Base-by-base conservation (phyloP, 2,888 invertebrate genomes). In the Mesoligia furuncula region DNA sequence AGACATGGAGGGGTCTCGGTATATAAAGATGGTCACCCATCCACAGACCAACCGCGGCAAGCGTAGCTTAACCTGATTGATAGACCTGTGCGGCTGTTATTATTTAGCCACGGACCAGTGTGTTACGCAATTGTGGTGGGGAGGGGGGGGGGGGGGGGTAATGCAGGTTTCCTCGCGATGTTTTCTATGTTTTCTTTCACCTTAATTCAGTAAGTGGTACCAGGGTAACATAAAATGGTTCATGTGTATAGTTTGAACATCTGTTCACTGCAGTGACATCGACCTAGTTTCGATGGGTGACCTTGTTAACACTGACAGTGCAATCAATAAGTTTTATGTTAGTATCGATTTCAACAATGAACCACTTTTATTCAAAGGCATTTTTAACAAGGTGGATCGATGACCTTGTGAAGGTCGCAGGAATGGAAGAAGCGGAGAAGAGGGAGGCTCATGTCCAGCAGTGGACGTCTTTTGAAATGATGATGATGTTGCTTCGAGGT, bases 241-340 rank as follows among this genome's bases (percentile, higher is more conserved):
- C 71, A 31, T 42, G 17, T 61, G 27, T 59, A 57, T 27, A 36
- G 17, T 1, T 78, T 24, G 8, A 27, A 39, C 48, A 39, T 67
- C 48, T 31, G 31, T 59, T 39, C 20, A 4, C 20, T n/a, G 31
- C 57, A 68, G n/a, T 80, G 48, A 69, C 70, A 80, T 80, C 80
- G 80, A 69, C 70, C 77, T 5, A 61, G 5, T 68, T 77, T n/a
- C 36, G 11, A 24, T 7, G 0, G 24, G 13, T 24, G 9, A 36
- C 77, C 77, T 79, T 79, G 69, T 15, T 1, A 57, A 2, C 7
- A n/a, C 15, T 51, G 24, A 42, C 42, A 48, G 20, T 59, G 39
- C 69, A 27, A 67, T 77, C 77, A 31, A 79, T 77, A 77, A 3
- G 0, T 39, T 39, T 2, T 13, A 42, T 27, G 42, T 24, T 5